Conservation (phyloP, 2,888 invertebrate genomes). For the Mythimna lalbum region DNA sequence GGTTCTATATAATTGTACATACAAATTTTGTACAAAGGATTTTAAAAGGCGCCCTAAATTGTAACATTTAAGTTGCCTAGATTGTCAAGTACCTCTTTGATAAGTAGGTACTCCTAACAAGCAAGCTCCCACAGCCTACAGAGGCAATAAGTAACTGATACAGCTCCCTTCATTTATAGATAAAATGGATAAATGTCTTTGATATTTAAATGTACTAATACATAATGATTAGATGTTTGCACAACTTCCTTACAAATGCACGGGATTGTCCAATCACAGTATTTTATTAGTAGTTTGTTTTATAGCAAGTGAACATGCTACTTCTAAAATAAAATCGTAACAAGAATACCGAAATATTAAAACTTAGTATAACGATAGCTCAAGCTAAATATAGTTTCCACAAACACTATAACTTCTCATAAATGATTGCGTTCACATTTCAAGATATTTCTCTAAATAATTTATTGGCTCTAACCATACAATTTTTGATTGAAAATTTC, state of each 20-base stretch:
- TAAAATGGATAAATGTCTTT: constrained; percentile 55
- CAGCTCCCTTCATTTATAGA: constrained; percentile 40
- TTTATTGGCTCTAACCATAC: constrained; percentile 64
- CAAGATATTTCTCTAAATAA: constrained; percentile 59
- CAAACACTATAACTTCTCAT: constrained; percentile 56
- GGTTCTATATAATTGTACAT: no score
- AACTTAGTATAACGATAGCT: constrained; percentile 3
- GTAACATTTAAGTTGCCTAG: constrained; percentile 7
- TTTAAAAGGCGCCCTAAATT: background rate
- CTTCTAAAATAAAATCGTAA: constrained; percentile 39
- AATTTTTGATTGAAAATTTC: constrained; percentile 65
- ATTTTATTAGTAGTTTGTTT: constrained; percentile 56
- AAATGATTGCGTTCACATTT: constrained; percentile 61
- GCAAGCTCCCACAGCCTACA: constrained; percentile 17
- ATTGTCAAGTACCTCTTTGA: background rate
- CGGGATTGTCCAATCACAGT: constrained; percentile 63
- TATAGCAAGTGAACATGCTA: constrained; percentile 62
- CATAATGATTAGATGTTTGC: constrained; percentile 51
- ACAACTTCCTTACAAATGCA: constrained; percentile 55
- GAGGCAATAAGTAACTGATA: constrained; percentile 38
- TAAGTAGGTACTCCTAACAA: constrained; percentile 18
- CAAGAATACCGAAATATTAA: constrained; percentile 47
- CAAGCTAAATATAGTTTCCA: constrained; percentile 31
- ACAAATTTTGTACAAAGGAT: background rate
- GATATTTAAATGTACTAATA: constrained; percentile 58